Evolutionary conservation across 2,113 vertebrate species (phyloP), one percentile per base, ranked within the genome.

Genomic region (Pseudois nayaur): DNA sequence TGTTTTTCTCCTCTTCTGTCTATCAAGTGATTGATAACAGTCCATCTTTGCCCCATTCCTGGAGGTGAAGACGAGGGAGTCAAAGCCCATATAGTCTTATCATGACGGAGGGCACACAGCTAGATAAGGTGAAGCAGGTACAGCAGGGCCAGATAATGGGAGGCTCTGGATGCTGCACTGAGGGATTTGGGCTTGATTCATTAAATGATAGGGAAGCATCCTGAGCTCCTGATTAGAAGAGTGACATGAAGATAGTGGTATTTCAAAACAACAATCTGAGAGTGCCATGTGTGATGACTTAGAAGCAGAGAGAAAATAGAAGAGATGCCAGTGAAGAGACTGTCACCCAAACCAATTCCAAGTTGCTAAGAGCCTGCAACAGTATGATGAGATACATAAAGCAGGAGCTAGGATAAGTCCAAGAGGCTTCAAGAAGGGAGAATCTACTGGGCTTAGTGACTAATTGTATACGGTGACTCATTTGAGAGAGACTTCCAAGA

Each of bases 191-290:
- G 23, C 17, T 79, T 87, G 95, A 97, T 97, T 93, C 96, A 96
- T 93, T 97, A 97, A 97, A 89, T 97, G 97, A 96, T 85, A 98
- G 40, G 79, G 82, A 74, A 33, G 57, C 74, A 89, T 45, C 23
- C 2, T 8, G 54, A 78, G 40, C 89, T 87, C 54, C 79, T 79
- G 31, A 6, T 23, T 83, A 76, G 45, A 89, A 1, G 25, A 89
- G 5, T 93, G 88, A 95, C 64, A 25, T 19, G 62, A 93, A 94
- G 92, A 87, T 55, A 97, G 89, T 6, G 7, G 27, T 76, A 82
- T 93, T 97, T 91, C 36, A 23, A 94, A 96, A 91, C 82, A 93
- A 76, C 29, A 64, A 43, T 89, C 89, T 94, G 93, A 96, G 19
- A 91, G 71, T 87, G 54, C 15, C 45, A 36, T 62, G 76, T 62